Conservation (phyloP, 1,140 invertebrate species). For the Drosophila subobscura region DNA sequence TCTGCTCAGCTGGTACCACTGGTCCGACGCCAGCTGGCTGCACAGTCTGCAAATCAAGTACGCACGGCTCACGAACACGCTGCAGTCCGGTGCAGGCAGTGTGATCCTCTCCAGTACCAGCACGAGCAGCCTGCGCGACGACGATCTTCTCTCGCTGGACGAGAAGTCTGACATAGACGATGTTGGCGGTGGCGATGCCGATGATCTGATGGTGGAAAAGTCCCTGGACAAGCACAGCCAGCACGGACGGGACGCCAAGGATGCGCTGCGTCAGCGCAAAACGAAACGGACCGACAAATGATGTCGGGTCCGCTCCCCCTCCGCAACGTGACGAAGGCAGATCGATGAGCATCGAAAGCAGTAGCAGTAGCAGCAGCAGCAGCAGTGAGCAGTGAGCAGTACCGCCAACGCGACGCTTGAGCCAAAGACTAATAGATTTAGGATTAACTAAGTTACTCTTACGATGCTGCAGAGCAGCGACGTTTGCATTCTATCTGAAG, state of each 20-base stretch:
- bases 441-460: constrained; percentile 40
- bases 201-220: constrained; percentile 55
- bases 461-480: constrained; percentile 34
- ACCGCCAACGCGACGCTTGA: constrained; percentile 39
- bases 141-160: constrained; percentile 71
- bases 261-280: constrained; percentile 56
- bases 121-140: constrained; percentile 71
- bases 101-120: constrained; percentile 61
- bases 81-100: constrained; percentile 64
- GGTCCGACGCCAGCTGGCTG: constrained; percentile 79
- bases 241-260: constrained; percentile 20
- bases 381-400: constrained; percentile 15
- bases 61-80: constrained; percentile 60
- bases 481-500: constrained; percentile 34
- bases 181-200: constrained; percentile 24
- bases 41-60: constrained; percentile 73
- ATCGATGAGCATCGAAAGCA: constrained; percentile 11
- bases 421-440: constrained; percentile 67
- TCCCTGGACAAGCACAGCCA: constrained; percentile 4
- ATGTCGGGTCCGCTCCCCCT: too few species aligned
- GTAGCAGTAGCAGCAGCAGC: neutral
- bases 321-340: constrained; percentile 6
- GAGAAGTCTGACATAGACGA: constrained; percentile 73
- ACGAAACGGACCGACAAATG: constrained; percentile 24
- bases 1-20: constrained; percentile 91